Base-by-base conservation (phyloP, 1,140 invertebrate genomes). In the Sipha flava region DNA sequence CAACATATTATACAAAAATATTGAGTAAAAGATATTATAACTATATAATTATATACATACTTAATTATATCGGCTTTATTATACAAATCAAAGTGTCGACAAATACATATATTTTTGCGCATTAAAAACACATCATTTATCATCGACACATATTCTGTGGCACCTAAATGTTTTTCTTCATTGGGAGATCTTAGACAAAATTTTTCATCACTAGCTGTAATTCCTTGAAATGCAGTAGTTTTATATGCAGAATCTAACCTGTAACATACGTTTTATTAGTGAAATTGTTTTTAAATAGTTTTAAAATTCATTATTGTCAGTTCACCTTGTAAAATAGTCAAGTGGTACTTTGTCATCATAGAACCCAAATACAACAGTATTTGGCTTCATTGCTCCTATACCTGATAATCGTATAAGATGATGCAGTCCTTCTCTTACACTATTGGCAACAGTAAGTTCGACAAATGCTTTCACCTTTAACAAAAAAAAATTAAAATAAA, bases 381-480 rank as follows among this genome's bases (percentile, higher is more conserved):
- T 99, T 0, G 97, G 97, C 85, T 99, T 98, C 97, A 99, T 99
- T 9, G 97, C 98, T 3, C 98, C 98, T 82, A 99, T 90, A 12
- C 98, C 98, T 18, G 95, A 93, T 57, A 99, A 87, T 37, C 97
- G 88, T 29, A 97, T 91, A 59, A 99, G 87, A 85, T 99, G 97
- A 80, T 95, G 93, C 6, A 98, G 88, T 26, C 98, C 98, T 82
- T 95, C 92, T 14, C 95, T 88, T 0, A 99, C 91, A 12, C 90
- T 91, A 64, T 89, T 88, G 0, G 96, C 92, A 1, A 98, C 87
- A 0, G 97, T 99, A 0, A 99, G 85, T 86, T 99, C 97, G 2
- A 98, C 92, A 86, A 99, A 99, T 0, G 98, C 97, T 87, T 99
- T 99, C 2, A 98, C 92, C 88, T 89, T 29, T 29, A 23, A 73